Evolutionary conservation across 2,888 invertebrate species (phyloP).

Genomic region (Dasysyrphus tricinctus): DNA sequence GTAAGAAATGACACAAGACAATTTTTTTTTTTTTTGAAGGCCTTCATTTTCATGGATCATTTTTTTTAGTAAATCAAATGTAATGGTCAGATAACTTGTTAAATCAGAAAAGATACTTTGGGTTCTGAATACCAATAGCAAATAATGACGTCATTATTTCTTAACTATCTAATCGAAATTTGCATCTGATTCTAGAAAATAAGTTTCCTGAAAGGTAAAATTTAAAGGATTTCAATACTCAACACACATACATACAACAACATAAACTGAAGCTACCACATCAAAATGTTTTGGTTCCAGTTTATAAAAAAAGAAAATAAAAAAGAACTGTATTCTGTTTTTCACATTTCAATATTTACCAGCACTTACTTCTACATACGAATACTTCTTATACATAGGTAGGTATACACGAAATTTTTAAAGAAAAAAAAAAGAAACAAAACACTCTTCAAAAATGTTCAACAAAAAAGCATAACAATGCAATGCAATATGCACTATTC

Average conservation of each 20-base stretch:
- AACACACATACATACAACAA: background rate
- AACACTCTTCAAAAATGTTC: conserved; percentile 32
- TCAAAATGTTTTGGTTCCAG: background rate
- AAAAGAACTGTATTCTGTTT: background rate
- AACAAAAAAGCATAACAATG: conserved; percentile 22
- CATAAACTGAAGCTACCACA: background rate
- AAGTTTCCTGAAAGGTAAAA: background rate
- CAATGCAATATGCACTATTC: conserved; percentile 44
- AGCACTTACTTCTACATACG: background rate
- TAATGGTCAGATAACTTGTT: no score
- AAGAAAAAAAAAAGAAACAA: background rate
- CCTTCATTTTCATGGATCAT: no score
- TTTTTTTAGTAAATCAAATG: no score
- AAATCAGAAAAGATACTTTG: no score
- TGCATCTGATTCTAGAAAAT: no score
- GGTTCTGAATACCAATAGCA: no score
- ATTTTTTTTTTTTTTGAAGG: no score
- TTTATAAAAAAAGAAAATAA: background rate
- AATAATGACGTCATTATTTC: no score
- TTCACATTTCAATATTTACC: conserved; percentile 6
- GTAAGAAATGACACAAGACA: no score
- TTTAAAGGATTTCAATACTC: background rate
- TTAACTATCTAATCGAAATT: no score
- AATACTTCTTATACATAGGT: background rate
- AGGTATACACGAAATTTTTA: conserved; percentile 8